These are phyloP conservation scores for Sylvilagus floridanus DNA, from an alignment of 2,797 vertebrate genomes.

Conservation along the genomic window DNA sequence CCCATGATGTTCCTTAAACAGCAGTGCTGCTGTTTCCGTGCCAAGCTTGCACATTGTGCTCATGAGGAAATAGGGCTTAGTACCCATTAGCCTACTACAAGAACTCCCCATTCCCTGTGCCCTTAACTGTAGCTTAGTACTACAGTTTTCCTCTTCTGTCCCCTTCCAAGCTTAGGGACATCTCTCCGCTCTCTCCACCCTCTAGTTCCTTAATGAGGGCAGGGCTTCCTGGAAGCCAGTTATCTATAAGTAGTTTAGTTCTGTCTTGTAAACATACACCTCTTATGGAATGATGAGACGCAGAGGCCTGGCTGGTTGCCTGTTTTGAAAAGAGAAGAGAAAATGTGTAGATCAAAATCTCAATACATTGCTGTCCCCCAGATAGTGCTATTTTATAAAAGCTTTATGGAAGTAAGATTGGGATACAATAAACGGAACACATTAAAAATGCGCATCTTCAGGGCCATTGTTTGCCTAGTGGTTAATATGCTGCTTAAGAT, in stretches of 20 bases:
- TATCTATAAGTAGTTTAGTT: neutral
- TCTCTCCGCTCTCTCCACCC: neutral
- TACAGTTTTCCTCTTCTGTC: neutral
- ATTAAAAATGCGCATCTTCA: neutral
- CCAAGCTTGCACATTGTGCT: neutral
- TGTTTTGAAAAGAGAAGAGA: neutral
- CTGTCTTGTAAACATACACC: neutral
- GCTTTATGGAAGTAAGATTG: neutral
- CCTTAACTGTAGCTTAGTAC: neutral
- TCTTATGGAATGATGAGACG: neutral
- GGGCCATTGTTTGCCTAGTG: no score
- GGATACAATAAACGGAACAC: neutral
- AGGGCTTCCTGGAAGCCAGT: neutral
- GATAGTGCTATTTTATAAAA: neutral
- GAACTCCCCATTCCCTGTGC: no score
- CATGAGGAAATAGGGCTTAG: neutral
- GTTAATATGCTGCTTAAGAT: no score
- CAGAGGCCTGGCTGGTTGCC: neutral
- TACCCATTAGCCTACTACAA: neutral
- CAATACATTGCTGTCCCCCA: neutral
- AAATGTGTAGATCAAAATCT: slow-evolving; percentile 4
- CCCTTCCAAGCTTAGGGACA: neutral
- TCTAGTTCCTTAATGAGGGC: neutral
- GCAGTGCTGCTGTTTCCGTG: neutral
- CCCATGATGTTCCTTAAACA: no score